Conservation (phyloP, 2,797 vertebrate genomes). For the Tokudaia tokunoshimensis region DNA sequence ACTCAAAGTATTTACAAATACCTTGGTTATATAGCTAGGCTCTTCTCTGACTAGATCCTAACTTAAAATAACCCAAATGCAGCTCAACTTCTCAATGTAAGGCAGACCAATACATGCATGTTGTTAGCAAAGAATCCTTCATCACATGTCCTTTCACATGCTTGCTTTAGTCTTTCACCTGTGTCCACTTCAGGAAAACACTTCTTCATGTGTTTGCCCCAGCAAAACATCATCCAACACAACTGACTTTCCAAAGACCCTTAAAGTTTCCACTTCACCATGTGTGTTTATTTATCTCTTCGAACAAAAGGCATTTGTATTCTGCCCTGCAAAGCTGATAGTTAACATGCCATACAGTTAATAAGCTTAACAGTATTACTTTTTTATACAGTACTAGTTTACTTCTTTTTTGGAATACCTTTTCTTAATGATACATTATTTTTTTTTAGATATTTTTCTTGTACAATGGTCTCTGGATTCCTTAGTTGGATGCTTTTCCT, state of each 20-base stretch:
- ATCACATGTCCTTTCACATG: background rate
- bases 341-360: background rate
- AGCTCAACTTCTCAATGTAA: background rate
- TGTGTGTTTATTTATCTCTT: background rate
- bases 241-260: background rate
- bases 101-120: background rate
- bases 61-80: background rate
- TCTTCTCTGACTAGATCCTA: background rate
- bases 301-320: background rate
- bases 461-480: no score
- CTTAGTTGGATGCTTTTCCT: background rate
- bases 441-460: background rate
- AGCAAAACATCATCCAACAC: background rate
- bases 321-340: background rate
- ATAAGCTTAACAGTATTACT: background rate
- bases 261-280: background rate
- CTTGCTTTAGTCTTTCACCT: background rate
- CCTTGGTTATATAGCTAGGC: background rate
- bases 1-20: background rate
- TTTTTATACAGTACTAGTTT: background rate
- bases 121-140: background rate
- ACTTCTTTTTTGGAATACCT: background rate
- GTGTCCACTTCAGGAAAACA: background rate
- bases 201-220: background rate
- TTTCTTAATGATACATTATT: background rate